phyloP scores from a whole-genome alignment of 2,113 vertebrate genomes.

The Odocoileus virginianus region DNA sequence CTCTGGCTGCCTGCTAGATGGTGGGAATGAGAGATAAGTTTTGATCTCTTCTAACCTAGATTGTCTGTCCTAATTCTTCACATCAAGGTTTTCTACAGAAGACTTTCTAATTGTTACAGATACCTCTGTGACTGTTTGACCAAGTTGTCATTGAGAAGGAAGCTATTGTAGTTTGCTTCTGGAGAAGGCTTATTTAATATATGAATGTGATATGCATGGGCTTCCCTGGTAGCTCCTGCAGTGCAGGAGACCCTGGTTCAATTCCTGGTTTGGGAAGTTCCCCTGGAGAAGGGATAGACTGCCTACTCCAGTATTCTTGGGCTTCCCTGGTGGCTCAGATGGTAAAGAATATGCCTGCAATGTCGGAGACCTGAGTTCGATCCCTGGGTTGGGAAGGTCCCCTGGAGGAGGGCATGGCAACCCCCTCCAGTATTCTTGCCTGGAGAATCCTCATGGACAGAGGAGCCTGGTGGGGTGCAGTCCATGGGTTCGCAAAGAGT shows the following conservation, averaged over 20 bases:
- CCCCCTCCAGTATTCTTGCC: not conserved
- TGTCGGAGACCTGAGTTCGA: not conserved
- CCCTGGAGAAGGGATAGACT: not conserved
- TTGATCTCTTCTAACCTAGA: not conserved
- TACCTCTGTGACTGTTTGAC: not conserved
- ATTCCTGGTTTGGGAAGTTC: not conserved
- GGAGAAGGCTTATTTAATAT: not conserved
- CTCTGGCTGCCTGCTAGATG: not conserved
- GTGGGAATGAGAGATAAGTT: not conserved
- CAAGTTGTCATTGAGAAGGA: not conserved
- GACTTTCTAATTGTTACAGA: not conserved
- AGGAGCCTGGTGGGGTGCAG: not conserved
- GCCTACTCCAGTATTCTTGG: accelerated
- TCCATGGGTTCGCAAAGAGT: accelerated
- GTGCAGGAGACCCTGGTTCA: not conserved
- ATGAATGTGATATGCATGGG: not conserved
- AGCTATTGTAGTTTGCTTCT: not conserved
- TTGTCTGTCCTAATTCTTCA: not conserved
- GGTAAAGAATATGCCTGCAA: not conserved
- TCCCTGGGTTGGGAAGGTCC: not conserved
- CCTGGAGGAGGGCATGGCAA: not conserved
- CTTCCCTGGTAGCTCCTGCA: not conserved
- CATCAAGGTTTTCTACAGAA: not conserved
- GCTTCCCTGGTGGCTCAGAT: not conserved
- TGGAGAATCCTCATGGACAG: not conserved